Base-by-base conservation (phyloP, 1,140 invertebrate genomes). In the Drosophila nigromelanica region DNA sequence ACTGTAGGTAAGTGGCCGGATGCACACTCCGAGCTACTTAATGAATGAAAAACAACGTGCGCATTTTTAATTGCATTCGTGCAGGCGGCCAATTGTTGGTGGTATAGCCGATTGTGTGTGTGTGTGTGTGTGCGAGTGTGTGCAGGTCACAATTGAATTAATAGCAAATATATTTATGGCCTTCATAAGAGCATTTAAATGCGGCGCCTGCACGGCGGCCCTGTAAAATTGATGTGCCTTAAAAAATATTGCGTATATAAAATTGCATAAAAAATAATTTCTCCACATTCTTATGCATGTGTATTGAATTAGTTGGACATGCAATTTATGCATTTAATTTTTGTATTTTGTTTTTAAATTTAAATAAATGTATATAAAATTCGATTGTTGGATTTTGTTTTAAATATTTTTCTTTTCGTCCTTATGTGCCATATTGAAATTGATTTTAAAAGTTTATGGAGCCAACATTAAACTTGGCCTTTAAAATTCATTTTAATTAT, bases 21-120 rank as follows among this genome's bases (percentile, higher is more conserved):
- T 45, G 5, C 11, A 30, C 40, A 33, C 27, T 7, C 62, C 43
- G 47, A 8, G 52, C 51, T 45, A 52, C 72, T 74, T 74, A 70
- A 74, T 74, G 37, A 69, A 69, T 45, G 66, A 30, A 70, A 70
- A 70, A 63, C 51, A 62, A 63, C 59, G 52, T 70, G 59, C 21
- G 47, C 59, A 63, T 54, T 70, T 56, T 59, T 63, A 70, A 59
- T 59, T 74, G 59, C 59, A 51, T 50, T 21, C 40, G 51, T 48
- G 48, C 70, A 35, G 37, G 30, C 40, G 39, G 15, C 12, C 18
- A 18, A 18, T 18, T 18, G 18, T 18, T 18, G 18, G n/a, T n/a
- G n/a, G n/a, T n/a, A n/a, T 18, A 18, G 21, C 3, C 2, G 21
- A 24, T 10, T 55, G 12, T 18, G 24, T 47, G 33, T 62, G 50